Base-by-base conservation (phyloP, 2,113 vertebrate genomes). In the Silurus asotus region DNA sequence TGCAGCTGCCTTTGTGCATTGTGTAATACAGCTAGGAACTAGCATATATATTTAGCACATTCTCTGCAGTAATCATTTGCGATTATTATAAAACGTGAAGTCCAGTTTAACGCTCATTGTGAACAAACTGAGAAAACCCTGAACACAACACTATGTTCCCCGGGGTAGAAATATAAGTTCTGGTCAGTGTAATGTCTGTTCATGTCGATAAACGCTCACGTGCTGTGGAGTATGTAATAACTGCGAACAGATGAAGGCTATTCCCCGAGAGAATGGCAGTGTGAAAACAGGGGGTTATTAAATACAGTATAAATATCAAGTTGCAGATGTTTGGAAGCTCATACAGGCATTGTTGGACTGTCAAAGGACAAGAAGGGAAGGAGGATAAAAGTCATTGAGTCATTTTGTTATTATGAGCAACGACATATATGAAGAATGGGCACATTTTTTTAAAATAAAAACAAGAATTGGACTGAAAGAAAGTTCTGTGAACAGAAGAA, bases 111-210 rank as follows among this genome's bases (percentile, higher is more conserved):
- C 28, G 48, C 6, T 28, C 19, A 72, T 0, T 48, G 23, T 83
- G 4, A n/a, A 86, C 75, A 79, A 84, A 79, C 84, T 86, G 83
- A 25, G 87, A 88, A 25, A 85, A 78, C 58, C 87, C 84, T 65
- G 86, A 86, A 19, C 80, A 82, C 48, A 83, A 82, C 48, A 83
- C 17, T 13, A 83, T 13, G 48, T 83, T 88, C n/a, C 64, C 84
- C 17, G 83, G 72, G 17, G 56, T 61, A 15, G 80, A 83, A 10
- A 79, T 3, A 7, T 84, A 64, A 25, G n/a, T 65, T 23, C 86
- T 23, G 9, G 75, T 37, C 10, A 88, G 7, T 25, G 84, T 83
- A 5, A 88, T 15, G 59, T 59, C 55, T 74, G 45, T 74, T 11
- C 7, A 19, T 45, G n/a, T 74, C 19, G 9, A 49, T 74, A 4